Evolutionary conservation across 2,113 vertebrate genomes (phyloP), one percentile per base, ranked within the genome.

Genomic region (Polyodon spathula): DNA sequence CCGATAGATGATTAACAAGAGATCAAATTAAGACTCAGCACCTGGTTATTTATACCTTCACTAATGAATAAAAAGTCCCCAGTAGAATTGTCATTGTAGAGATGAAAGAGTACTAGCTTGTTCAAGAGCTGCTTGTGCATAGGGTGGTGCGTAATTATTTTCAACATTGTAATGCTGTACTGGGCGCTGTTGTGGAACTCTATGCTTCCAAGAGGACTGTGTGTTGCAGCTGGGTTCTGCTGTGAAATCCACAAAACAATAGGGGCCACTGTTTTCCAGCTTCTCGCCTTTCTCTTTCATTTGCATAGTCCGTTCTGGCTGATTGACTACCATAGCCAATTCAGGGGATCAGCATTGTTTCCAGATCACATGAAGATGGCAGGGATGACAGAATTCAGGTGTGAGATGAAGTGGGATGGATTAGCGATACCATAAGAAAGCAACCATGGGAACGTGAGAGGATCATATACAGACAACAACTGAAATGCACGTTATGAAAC

Each of bases 261-360:
- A 79, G 81, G 71, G 61, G 63, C 79, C 83, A 81, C 76, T 90
- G 88, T 90, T 90, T 79, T 72, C 81, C 69, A 65, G 76, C 72
- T 78, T 78, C 81, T 77, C 73, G 83, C 80, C 76, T 84, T 82
- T 74, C 83, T 77, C 66, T 67, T 60, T 65, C 80, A 90, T 90
- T 92, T 88, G 85, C 89, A 89, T 86, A 86, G 85, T 79, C 85
- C 78, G 88, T 89, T 90, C 85, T 87, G 89, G 84, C 81, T 90
- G 89, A 89, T 67, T 90, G 86, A 82, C 84, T 40, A 11, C 14
- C 12, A 56, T 38, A 43, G 87, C 65, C 54, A 60, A 67, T 68
- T 67, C 74, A 70, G 69, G 81, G 78, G 78, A 77, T 65, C 71
- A 58, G 82, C 73, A 84, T 92, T 91, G 89, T 91, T 86, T 81